phyloP scores from a whole-genome alignment of 2,113 vertebrate genomes.

The Pteronura brasiliensis region DNA sequence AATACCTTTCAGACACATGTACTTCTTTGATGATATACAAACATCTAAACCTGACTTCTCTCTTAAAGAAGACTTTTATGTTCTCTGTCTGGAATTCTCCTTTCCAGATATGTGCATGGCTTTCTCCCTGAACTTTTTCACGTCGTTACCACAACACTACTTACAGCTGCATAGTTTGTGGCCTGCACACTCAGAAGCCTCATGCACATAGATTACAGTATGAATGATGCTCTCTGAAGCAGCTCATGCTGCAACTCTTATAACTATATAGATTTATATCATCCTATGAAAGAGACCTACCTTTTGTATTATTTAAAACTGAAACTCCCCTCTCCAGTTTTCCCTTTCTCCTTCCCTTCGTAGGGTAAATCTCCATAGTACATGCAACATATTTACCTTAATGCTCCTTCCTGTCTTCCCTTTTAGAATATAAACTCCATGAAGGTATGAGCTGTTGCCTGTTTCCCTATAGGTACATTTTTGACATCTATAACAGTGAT shows the following conservation, averaged over 20 bases:
- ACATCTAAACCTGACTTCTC: neutral
- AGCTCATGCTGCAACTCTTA: neutral
- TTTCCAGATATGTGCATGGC: fast-evolving
- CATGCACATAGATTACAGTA: neutral
- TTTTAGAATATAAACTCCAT: neutral
- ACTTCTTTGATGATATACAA: neutral
- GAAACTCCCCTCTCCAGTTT: neutral
- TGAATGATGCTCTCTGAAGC: neutral
- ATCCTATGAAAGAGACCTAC: neutral
- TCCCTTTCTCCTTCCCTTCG: fast-evolving
- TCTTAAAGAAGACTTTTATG: neutral
- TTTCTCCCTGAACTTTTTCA: neutral
- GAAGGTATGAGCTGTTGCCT: neutral
- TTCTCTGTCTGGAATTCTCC: neutral
- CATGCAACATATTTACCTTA: neutral
- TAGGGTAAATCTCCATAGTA: neutral
- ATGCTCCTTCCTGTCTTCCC: neutral
- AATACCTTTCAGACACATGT: neutral
- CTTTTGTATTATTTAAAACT: neutral
- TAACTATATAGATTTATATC: neutral
- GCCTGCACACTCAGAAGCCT: neutral
- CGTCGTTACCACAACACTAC: neutral
- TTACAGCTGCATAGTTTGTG: neutral
- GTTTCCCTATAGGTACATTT: neutral
- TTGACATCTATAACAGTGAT: neutral